A percentile compares a stretch with the other conserved stretches of the same genome.
Evolutionary conservation across 2,113 vertebrate species (phyloP).

Genomic region (Bubalus kerabau): DNA sequence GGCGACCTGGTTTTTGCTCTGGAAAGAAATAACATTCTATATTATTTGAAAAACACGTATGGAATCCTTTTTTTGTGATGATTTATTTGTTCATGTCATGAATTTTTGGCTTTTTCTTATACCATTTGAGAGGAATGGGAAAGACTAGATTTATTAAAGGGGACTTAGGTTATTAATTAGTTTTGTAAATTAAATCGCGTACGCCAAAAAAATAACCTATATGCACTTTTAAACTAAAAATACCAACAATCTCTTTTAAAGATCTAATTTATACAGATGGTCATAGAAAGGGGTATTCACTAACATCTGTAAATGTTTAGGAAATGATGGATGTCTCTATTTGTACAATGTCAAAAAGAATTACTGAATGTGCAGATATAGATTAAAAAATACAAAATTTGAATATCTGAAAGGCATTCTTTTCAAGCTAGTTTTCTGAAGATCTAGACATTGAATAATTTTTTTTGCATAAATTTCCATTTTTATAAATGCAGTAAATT

Average conservation of each 20-base stretch:
- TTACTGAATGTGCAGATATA: slow-evolving; percentile 1
- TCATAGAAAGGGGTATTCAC: background rate
- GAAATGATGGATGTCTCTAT: slow-evolving; percentile 46
- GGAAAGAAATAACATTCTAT: slow-evolving; percentile 14
- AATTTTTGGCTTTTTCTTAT: background rate
- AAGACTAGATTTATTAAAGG: slow-evolving; percentile 36
- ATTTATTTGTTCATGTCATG: background rate
- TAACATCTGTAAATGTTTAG: slow-evolving; percentile 33
- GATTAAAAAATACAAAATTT: slow-evolving; percentile 43
- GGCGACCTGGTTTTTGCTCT: background rate
- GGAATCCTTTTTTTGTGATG: slow-evolving; percentile 20
- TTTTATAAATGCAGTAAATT: slow-evolving; percentile 39
- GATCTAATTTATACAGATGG: slow-evolving; percentile 30
- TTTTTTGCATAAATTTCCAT: slow-evolving; percentile 46
- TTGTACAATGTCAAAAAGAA: background rate
- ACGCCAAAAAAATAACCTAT: slow-evolving; percentile 28
- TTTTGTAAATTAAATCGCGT: slow-evolving; percentile 29
- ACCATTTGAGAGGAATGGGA: slow-evolving; percentile 12
- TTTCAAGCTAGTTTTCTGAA: slow-evolving; percentile 27
- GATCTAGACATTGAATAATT: slow-evolving; percentile 28
- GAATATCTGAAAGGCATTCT: slow-evolving; percentile 30
- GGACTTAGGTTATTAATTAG: background rate
- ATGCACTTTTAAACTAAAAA: slow-evolving; percentile 43
- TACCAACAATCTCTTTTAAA: slow-evolving; percentile 14
- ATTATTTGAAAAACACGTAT: background rate